A percentile compares a stretch with the other conserved stretches of the same genome.
phyloP scores from a whole-genome alignment of 2,888 invertebrate species.

The Drosophila trichaetosa region DNA sequence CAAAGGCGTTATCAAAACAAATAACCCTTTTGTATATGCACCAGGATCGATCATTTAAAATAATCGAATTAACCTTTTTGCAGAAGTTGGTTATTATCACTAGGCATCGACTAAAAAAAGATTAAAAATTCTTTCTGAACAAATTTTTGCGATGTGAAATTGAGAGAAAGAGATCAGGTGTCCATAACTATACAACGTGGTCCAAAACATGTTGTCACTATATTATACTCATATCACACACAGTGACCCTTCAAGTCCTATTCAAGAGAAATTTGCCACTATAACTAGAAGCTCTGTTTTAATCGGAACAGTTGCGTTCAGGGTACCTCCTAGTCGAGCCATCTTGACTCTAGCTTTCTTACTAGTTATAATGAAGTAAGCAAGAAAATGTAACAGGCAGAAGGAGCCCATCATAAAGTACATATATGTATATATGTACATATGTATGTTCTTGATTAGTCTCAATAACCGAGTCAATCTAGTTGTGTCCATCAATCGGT shows the following conservation, averaged over 20 bases:
- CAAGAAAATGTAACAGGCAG: neutral
- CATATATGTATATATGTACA: neutral
- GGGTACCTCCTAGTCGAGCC: too few relatives aligned
- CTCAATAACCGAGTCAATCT: neutral
- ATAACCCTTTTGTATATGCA: slow-evolving; percentile 11
- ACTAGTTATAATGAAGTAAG: neutral
- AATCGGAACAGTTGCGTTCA: neutral
- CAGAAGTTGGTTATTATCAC: neutral
- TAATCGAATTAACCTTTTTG: neutral
- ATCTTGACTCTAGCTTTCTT: neutral
- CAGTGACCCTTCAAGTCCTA: neutral
- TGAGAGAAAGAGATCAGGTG: too few relatives aligned
- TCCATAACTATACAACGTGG: neutral
- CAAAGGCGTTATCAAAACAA: slow-evolving; percentile 48
- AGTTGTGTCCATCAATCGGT: neutral
- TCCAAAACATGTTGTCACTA: neutral
- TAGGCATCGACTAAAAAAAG: neutral
- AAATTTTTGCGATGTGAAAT: neutral
- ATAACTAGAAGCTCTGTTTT: neutral
- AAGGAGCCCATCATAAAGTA: neutral
- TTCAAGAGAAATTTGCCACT: neutral
- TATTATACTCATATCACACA: neutral
- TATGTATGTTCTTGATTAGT: neutral
- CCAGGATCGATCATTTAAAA: slow-evolving; percentile 19
- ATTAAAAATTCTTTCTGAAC: neutral